These are phyloP conservation scores for Aradus depressus DNA, from an alignment of 2,888 invertebrate genomes.

Conservation along the genomic window DNA sequence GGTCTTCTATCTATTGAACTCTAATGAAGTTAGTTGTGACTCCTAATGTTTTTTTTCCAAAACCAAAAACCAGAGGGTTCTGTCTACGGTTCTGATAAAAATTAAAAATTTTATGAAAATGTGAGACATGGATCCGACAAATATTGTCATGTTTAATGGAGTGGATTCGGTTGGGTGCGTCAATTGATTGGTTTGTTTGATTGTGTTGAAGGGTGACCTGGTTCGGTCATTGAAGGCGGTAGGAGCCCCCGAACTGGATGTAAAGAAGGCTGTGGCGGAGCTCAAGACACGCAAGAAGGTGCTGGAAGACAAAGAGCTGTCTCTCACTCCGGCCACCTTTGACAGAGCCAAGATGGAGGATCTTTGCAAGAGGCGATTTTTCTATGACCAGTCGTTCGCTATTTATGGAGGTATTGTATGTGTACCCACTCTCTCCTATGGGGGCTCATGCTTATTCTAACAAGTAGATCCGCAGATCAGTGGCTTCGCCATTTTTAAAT, in stretches of 20 bases:
- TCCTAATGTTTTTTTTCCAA: no score
- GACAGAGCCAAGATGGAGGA: conserved; percentile 95
- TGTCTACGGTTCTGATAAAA: no score
- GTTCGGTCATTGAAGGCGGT: conserved; percentile 77
- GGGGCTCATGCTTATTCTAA: neutral
- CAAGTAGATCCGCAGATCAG: neutral
- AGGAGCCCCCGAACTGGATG: conserved; percentile 80
- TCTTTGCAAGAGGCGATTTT: conserved; percentile 89
- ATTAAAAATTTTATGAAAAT: no score
- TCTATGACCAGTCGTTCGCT: conserved; percentile 96
- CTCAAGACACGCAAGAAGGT: conserved; percentile 80
- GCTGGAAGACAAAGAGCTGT: conserved; percentile 85
- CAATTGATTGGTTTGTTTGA: neutral
- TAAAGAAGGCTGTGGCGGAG: conserved; percentile 89
- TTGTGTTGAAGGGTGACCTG: conserved; percentile 61
- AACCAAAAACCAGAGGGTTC: no score
- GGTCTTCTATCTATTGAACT: no score
- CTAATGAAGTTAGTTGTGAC: no score
- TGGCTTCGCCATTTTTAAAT: neutral
- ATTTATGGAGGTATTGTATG: conserved; percentile 81
- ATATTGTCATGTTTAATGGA: no score
- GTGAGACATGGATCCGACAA: no score
- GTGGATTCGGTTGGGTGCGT: no score
- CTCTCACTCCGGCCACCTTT: conserved; percentile 66
- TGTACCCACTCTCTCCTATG: neutral